Conservation (phyloP, 2,113 vertebrate genomes). For the Hemibagrus wyckioides region DNA sequence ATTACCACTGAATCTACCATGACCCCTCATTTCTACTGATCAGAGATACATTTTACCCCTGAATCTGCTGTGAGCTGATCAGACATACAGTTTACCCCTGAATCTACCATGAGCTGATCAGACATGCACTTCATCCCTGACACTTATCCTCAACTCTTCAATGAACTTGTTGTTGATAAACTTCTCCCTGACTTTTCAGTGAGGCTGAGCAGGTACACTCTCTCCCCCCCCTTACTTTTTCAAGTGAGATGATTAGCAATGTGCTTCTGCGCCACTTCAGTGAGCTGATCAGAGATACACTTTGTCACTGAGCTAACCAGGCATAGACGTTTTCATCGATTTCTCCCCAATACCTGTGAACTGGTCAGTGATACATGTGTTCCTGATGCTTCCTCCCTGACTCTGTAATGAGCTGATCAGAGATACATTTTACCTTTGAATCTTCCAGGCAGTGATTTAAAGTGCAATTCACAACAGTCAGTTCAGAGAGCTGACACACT, state of each 20-base stretch:
- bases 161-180: background rate
- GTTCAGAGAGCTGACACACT: background rate
- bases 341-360: background rate
- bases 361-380: background rate
- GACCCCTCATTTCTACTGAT: too few relatives aligned
- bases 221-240: background rate
- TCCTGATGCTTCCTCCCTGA: background rate
- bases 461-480: constrained; percentile 1
- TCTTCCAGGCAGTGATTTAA: constrained; percentile 67
- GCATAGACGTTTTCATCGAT: background rate
- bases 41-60: too few relatives aligned
- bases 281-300: background rate
- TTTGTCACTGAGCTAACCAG: background rate
- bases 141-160: background rate
- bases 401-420: background rate
- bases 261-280: background rate
- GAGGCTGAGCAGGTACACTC: constrained; percentile 17
- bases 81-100: too few relatives aligned
- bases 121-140: background rate
- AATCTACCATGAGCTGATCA: too few relatives aligned
- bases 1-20: too few relatives aligned
- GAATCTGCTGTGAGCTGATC: too few relatives aligned
- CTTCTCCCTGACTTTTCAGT: background rate
- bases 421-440: constrained; percentile 33
- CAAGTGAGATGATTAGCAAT: background rate